Base-by-base conservation (phyloP, 2,113 vertebrate genomes). In the Falco punctatus region DNA sequence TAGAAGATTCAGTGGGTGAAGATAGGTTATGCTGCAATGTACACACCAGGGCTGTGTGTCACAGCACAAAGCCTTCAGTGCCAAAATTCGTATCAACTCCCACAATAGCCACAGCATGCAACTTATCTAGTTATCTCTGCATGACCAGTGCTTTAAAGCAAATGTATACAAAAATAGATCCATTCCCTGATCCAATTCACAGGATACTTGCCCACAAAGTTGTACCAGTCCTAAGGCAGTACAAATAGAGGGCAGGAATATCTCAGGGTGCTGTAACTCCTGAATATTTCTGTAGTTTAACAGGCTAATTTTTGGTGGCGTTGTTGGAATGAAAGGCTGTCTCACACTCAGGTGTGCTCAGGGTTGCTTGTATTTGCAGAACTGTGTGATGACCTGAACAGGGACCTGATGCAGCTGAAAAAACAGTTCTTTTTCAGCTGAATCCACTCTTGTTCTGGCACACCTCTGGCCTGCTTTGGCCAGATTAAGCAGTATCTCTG, bases 391-490 rank as follows among this genome's bases (percentile, higher is more conserved):
- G 65, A 89, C 35, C 52, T 38, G 40, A 92, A 78, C 22, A n/a
- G 33, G 11, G 51, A 65, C 35, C 12, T 58, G 32, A 74, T 52
- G 69, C 72, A 96, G 89, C 42, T 96, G 86, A 84, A 88, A 84
- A 92, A 92, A 62, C 35, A 67, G 11, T 81, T 87, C 22, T 13
- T 89, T 85, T 92, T 70, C 58, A 84, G 38, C 57, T 67, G 69
- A 87, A 74, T 91, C 83, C 48, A 59, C 55, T 96, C 42, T 77
- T 81, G 64, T 79, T 86, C 73, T 96, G 91, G 93, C 83, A 44
- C 20, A 81, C 26, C 52, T 96, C 73, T 92, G 57, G 73, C 11
- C 30, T 69, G 32, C 44, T 85, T 79, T 84, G 77, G 69, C 81
- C 51, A 94, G 82, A 90, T 58, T 38, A 92, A 92, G 59, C 79